Percentiles rank a stretch among this genome's conserved stretches.
Conservation (phyloP, 2,797 vertebrate genomes). For the Nothura maculosa region DNA sequence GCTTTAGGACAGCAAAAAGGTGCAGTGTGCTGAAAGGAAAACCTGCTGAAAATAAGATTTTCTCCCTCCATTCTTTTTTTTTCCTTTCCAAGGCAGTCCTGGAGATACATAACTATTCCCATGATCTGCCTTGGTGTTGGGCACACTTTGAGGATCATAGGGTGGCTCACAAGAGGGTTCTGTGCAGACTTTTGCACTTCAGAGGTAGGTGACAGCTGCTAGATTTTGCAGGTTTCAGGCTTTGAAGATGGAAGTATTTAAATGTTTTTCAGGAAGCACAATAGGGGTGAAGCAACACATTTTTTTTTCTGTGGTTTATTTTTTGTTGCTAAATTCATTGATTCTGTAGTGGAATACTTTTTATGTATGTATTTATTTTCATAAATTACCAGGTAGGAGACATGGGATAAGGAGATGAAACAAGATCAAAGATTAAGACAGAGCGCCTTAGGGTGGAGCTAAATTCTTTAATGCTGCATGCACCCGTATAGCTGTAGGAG, state of each 20-base stretch:
- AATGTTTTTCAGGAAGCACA: conserved; percentile 54
- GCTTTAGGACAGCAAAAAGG: neutral
- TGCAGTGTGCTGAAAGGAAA: neutral
- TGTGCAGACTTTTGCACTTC: conserved; percentile 26
- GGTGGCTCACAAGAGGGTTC: neutral
- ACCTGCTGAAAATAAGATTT: neutral
- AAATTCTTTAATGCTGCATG: conserved; percentile 58
- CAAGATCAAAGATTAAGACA: conserved; percentile 53
- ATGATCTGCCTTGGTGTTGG: neutral
- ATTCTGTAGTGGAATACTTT: conserved; percentile 36
- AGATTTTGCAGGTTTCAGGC: conserved; percentile 41
- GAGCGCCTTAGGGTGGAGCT: conserved; percentile 41
- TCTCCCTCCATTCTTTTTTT: neutral
- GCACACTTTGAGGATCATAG: neutral
- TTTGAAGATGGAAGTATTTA: conserved; percentile 63
- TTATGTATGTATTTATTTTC: conserved; percentile 58
- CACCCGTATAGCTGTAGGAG: conserved; percentile 34
- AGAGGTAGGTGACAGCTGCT: conserved; percentile 28
- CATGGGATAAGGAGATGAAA: conserved; percentile 62
- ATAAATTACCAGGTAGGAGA: conserved; percentile 62
- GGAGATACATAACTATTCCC: neutral
- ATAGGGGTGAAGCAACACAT: neutral
- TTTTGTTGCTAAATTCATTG: conserved; percentile 67
- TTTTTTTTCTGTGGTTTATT: conserved; percentile 4
- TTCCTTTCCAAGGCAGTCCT: neutral